Evolutionary conservation across 2,888 invertebrate genomes (phyloP), one percentile per base, ranked within the genome.

Genomic region (Limnephilus marmoratus): DNA sequence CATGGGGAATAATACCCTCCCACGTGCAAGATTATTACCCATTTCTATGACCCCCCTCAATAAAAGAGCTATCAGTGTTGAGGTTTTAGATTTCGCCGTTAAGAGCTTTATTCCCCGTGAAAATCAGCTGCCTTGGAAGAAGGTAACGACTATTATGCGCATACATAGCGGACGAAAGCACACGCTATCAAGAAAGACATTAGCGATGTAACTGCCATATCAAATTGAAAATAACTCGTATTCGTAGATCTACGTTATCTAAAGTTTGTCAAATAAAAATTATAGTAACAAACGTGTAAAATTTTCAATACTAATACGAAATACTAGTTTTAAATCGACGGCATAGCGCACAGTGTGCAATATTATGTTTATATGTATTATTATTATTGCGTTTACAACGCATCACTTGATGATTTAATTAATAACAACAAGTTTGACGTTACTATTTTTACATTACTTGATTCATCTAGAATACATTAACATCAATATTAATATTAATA

Each of bases 61-160:
- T 68, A 68, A 68, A 68, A 68, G 68, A 68, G 68, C 68, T n/a
- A n/a, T 68, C 68, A 68, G 24, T 68, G n/a, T 5, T 24, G 68
- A 68, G 68, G 24, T 68, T 68, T 68, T 68, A 24, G 68, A 68
- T 68, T 68, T 68, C 68, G 24, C 9, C 68, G 7, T 68, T 68
- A 68, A 9, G 68, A 9, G 68, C 24, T 68, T 68, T 68, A 68
- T 68, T 68, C 68, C 68, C 68, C n/a, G 24, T n/a, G 68, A 68
- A 68, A 41, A 49, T 68, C 68, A 68, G n/a, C n/a, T 68, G 9
- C 24, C 24, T n/a, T 68, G 18, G 68, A 68, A 68, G 68, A 68
- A 68, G 68, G 68, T 85, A 85, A 85, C 37, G 85, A 41, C 85
- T 85, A 41, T 85, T 85, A 85, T 85, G 85, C 41, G 85, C 85